Percentiles rank a stretch among this genome's conserved stretches.
These are phyloP conservation scores for Lithobates pipiens DNA, from an alignment of 2,797 vertebrate genomes.

Conservation along the genomic window DNA sequence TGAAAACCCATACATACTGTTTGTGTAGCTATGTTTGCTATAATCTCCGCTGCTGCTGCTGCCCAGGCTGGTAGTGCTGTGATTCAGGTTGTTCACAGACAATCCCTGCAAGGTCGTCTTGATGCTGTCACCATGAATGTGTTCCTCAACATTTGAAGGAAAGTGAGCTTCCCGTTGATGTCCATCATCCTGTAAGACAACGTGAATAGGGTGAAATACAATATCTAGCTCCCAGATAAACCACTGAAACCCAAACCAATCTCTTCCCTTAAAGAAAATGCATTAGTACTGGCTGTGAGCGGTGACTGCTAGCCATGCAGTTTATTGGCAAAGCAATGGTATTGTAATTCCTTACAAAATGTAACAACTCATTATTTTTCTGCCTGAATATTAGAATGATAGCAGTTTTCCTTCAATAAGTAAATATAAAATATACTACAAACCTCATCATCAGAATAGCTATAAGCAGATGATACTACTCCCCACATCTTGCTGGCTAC, in stretches of 20 bases:
- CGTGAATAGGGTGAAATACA: neutral
- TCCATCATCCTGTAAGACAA: constrained; percentile 81
- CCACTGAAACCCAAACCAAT: too few species aligned
- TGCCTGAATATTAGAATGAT: too few species aligned
- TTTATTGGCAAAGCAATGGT: constrained; percentile 9
- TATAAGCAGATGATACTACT: constrained; percentile 88
- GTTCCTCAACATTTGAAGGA: constrained; percentile 85
- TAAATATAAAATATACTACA: constrained; percentile 63
- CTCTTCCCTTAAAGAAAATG: too few species aligned
- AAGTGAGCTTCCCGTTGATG: constrained; percentile 79
- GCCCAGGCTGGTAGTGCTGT: constrained; percentile 92
- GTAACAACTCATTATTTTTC: too few species aligned
- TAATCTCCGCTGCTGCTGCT: constrained; percentile 92
- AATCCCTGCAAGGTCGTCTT: constrained; percentile 76
- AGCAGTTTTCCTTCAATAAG: neutral
- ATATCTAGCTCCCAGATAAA: too few species aligned
- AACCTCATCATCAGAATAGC: constrained; percentile 94
- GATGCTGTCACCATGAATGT: constrained; percentile 78
- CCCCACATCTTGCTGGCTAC: constrained; percentile 96
- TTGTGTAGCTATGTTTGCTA: constrained; percentile 78
- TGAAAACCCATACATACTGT: constrained; percentile 72
- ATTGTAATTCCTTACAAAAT: neutral
- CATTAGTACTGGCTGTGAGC: too few species aligned
- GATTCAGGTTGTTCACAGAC: constrained; percentile 85
- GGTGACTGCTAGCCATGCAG: neutral